These are phyloP conservation scores for Bagarius yarrelli DNA, from an alignment of 2,113 vertebrate species.

Conservation along the genomic window DNA sequence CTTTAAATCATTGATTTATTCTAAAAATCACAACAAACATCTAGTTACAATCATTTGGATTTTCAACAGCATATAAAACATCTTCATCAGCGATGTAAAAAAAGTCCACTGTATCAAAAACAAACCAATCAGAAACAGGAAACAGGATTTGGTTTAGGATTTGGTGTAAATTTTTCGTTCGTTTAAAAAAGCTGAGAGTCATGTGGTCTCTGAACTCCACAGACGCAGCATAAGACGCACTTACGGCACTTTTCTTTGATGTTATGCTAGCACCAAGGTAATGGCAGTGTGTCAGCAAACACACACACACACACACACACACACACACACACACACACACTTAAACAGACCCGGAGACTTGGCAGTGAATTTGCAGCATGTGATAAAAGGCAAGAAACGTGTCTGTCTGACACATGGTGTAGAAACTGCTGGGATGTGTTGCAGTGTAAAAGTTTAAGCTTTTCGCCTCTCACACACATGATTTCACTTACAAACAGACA, in stretches of 20 bases:
- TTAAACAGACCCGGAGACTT: background rate
- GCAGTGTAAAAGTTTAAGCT: background rate
- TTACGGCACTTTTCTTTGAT: background rate
- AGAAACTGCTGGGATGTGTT: background rate
- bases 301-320: constrained; percentile 1
- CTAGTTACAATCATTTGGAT: background rate
- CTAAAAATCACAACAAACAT: background rate
- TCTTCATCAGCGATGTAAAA: background rate
- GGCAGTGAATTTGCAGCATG: background rate
- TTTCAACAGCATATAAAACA: background rate
- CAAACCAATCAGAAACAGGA: background rate
- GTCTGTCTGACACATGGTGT: background rate
- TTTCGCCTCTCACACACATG: background rate
- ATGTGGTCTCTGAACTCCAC: background rate
- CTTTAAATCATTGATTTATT: background rate
- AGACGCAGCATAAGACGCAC: background rate
- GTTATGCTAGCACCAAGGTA: background rate
- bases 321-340: background rate
- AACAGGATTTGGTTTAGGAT: constrained; percentile 39
- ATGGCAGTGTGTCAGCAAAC: background rate
- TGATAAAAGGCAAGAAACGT: background rate
- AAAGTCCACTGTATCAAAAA: background rate
- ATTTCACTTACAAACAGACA: background rate
- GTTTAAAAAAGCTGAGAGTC: too few relatives aligned
- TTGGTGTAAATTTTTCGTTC: background rate